Conservation (phyloP, 2,113 vertebrate genomes). For the Odobenus rosmarus region DNA sequence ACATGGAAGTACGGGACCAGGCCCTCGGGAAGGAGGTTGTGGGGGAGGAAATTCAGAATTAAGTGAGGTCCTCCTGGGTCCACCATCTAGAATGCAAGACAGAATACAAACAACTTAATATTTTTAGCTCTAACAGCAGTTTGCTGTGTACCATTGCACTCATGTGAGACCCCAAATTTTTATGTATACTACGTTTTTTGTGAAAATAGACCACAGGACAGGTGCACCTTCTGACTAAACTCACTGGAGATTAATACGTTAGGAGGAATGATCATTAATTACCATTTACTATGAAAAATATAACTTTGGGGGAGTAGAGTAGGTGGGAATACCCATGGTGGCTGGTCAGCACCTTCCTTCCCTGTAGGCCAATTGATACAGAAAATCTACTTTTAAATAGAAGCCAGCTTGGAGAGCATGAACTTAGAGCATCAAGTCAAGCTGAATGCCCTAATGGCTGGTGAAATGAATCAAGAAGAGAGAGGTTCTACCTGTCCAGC, state of each 20-base stretch:
- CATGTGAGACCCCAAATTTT: neutral
- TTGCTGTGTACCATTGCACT: neutral
- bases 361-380: neutral
- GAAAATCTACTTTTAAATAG: conserved; percentile 36
- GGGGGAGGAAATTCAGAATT: neutral
- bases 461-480: no score
- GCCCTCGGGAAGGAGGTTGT: neutral
- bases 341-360: neutral
- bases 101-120: neutral
- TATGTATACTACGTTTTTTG: neutral
- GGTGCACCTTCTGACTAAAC: neutral
- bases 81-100: neutral
- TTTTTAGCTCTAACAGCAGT: neutral
- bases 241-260: neutral
- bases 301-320: neutral
- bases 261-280: neutral
- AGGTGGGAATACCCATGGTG: neutral
- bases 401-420: neutral
- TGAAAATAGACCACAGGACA: conserved; percentile 12
- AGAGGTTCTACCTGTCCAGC: neutral
- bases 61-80: neutral
- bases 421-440: neutral
- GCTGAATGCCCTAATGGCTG: neutral
- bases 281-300: neutral
- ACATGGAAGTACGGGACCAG: neutral